Conservation (phyloP, 2,888 invertebrate genomes). For the Rosalia funebris region DNA sequence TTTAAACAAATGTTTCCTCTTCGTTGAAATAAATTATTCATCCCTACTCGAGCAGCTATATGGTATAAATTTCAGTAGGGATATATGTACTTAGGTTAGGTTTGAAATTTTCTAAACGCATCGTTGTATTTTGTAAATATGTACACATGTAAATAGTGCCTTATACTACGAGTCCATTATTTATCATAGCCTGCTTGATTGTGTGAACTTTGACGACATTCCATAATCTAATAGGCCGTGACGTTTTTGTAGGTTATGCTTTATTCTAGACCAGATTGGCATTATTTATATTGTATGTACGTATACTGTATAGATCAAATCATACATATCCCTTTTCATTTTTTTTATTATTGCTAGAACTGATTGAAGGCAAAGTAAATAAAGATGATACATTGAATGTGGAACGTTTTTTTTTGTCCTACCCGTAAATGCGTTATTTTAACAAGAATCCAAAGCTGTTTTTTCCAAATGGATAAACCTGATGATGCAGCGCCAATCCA, state of each 20-base stretch:
- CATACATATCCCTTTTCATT: background rate
- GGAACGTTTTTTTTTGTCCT: no score
- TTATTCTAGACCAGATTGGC: conserved; percentile 3
- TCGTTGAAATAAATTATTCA: no score
- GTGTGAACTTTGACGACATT: background rate
- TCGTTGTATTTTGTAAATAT: background rate
- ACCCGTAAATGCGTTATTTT: no score
- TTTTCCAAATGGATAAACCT: no score
- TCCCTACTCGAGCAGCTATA: no score
- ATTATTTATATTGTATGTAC: background rate
- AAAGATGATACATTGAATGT: background rate
- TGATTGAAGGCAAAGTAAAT: conserved; percentile 4
- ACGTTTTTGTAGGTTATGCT: conserved; percentile 1
- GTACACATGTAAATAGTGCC: conserved; percentile 16
- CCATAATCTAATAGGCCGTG: background rate
- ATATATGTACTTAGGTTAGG: no score
- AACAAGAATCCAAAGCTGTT: no score
- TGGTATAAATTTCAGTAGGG: no score
- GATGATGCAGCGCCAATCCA: no score
- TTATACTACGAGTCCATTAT: conserved; percentile 5
- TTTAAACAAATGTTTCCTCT: no score
- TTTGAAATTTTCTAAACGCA: no score
- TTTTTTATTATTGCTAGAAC: background rate
- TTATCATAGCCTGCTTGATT: conserved; percentile 3
- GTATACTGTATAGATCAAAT: background rate